Evolutionary conservation across 2,888 invertebrate genomes (phyloP).

Genomic region (Temnothorax ravouxi): DNA sequence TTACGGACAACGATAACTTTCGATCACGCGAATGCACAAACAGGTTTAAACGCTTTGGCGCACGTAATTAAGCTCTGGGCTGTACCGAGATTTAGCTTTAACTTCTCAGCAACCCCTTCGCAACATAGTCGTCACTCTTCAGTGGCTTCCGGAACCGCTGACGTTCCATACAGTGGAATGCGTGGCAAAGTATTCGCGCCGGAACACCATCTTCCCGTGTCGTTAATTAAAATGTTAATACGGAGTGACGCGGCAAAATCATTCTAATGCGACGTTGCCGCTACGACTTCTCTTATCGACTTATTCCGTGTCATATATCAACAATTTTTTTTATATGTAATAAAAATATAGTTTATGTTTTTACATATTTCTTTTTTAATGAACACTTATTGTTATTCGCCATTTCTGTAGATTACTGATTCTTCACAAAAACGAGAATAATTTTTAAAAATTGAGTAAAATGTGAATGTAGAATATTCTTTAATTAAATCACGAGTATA

Average conservation of each 20-base stretch:
- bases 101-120: conserved; percentile 33
- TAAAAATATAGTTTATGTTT: not conserved
- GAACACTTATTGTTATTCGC: not conserved
- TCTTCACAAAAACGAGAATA: not conserved
- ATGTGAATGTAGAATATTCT: not conserved
- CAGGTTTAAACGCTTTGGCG: conserved; percentile 40
- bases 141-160: conserved; percentile 58
- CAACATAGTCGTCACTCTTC: conserved; percentile 39
- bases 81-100: conserved; percentile 34
- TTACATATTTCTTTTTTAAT: not conserved
- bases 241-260: conserved; percentile 61
- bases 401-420: not conserved
- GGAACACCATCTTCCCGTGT: conserved; percentile 51
- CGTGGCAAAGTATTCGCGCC: conserved; percentile 24
- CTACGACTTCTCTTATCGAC: not conserved
- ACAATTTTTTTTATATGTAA: not conserved
- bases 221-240: conserved; percentile 81
- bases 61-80: conserved; percentile 52
- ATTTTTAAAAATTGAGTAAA: not conserved
- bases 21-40: conserved; percentile 45
- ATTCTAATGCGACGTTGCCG: conserved; percentile 5
- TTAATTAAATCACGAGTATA: not conserved
- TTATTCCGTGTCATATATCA: not conserved
- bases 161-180: conserved; percentile 47
- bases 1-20: conserved; percentile 44